phyloP scores from a whole-genome alignment of 2,888 invertebrate genomes.

The Oeneis ivallda region DNA sequence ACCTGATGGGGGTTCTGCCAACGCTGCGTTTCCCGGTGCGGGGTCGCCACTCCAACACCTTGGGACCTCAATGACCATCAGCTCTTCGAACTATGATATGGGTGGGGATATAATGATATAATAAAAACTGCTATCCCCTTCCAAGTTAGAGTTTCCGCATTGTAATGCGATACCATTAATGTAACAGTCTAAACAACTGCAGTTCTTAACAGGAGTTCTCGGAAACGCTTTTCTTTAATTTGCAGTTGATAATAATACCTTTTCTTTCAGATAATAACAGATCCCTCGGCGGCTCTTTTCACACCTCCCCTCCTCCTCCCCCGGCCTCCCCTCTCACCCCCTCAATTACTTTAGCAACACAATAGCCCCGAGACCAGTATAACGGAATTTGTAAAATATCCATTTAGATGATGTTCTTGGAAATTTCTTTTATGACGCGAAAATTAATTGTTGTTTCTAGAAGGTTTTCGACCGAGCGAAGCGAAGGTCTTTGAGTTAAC shows the following conservation, averaged over 20 bases:
- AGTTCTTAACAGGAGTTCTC: not conserved
- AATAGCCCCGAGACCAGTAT: slow-evolving; percentile 10
- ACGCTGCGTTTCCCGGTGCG: no score
- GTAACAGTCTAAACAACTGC: not conserved
- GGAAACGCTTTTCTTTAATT: slow-evolving; percentile 13
- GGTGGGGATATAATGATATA: no score
- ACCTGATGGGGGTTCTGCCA: no score
- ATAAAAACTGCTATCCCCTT: not conserved
- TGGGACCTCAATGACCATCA: no score
- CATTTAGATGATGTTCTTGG: slow-evolving; percentile 6
- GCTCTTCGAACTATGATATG: no score
- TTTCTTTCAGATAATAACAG: slow-evolving; percentile 1
- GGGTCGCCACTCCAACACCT: no score
- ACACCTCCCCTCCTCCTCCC: not conserved
- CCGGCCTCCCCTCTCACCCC: not conserved
- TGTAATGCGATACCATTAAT: not conserved
- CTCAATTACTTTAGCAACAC: slow-evolving; percentile 18
- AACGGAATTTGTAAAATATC: slow-evolving; percentile 11
- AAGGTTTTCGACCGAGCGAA: no score
- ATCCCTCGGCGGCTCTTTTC: slow-evolving; percentile 3
- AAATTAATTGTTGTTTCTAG: slow-evolving; percentile 5
- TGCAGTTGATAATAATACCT: slow-evolving; percentile 4
- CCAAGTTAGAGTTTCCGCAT: not conserved
- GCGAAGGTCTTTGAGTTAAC: no score
- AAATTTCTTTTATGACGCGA: not conserved